Base-by-base conservation (phyloP, 2,888 invertebrate species). In the Caenorhabditis sp. region DNA sequence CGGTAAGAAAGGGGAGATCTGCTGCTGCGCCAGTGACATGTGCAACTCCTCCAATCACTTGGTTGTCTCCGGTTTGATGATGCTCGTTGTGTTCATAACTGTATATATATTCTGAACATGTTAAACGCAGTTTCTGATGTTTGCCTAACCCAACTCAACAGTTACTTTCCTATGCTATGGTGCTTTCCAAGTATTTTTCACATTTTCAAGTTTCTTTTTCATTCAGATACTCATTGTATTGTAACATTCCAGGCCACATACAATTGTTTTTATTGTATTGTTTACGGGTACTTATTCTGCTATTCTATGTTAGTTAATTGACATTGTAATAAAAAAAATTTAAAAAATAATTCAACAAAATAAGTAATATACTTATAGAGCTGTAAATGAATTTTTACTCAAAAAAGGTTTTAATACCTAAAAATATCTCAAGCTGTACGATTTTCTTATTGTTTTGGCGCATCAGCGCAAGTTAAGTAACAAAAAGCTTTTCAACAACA, bases 11-110 rank as follows among this genome's bases (percentile, higher is more conserved):
- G 89, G 89, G 18, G 70, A 79, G 55, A 82, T 89, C 15, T 89
- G 89, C 78, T 89, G 89, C 81, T 89, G 89, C 71, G 65, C 78
- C 15, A 61, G 61, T 24, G 84, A 86, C 67, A 72, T 84, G 58
- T 88, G 88, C 77, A 88, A 88, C 64, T 78, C 65, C 18, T 61
- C 81, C n/a, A 13, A 53, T n/a, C 28, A 11, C 18, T 18, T 28
- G 0, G 56, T 80, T 11, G 22, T 22, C 18, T 13, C 37, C 24
- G 15, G 37, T 37, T 15, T 78, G 8, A 47, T 60, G 2, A 24
- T 68, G 35, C 20, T 70, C 20, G 8, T 58, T n/a, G 1, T 18
- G 5, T n/a, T 55, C 3, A 24, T 69, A 5, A n/a, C 37, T 35
- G 20, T 67, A 40, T 40, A 47, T 58, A 32, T 60, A 20, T 20